Evolutionary conservation across 1,140 invertebrate species (phyloP), one percentile per base, ranked within the genome.

Genomic region (Artemia franciscana): DNA sequence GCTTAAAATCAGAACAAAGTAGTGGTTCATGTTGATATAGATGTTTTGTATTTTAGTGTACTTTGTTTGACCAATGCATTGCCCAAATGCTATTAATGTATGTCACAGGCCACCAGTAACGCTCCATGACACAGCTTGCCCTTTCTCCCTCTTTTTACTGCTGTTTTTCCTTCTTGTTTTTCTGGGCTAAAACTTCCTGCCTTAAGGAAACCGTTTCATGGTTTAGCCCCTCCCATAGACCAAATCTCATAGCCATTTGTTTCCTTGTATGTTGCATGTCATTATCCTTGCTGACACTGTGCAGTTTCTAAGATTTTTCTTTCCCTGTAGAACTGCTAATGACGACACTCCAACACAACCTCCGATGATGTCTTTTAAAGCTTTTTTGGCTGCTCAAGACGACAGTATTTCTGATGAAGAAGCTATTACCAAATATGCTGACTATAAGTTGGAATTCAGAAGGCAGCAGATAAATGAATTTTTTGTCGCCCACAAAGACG

Each of bases 401-500:
- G 95, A 99, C 72, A 86, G 85, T 56, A 97, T 98, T 69, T 89
- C 88, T 51, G 93, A 98, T 67, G 90, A 96, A 65, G 93, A 97
- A 72, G 92, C 94, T 7, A 85, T 98, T 66, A 84, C 84, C 69
- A 96, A 95, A 70, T 99, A 98, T 76, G 93, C 93, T 73, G 94
- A 98, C 68, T 99, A 99, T 75, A 99, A 98, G 75, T 76, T 90
- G 68, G 94, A 98, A 69, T 98, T 96, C 71, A 84, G 87, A 70
- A 79, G 90, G 60, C 90, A 95, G 72, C 94, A 98, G 71, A 80
- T 98, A 23, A 94, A 94, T 74, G 93, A 98, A 74, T 99, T 98
- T 78, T 99, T 99, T 78, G 85, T 97, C 69, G 83, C 84, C 27
- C 96, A 99, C 77, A 98, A 98, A 76, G 94, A 98, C 71, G 95